Evolutionary conservation across 2,797 vertebrate genomes (phyloP).

Genomic region (Rallus crepitans): DNA sequence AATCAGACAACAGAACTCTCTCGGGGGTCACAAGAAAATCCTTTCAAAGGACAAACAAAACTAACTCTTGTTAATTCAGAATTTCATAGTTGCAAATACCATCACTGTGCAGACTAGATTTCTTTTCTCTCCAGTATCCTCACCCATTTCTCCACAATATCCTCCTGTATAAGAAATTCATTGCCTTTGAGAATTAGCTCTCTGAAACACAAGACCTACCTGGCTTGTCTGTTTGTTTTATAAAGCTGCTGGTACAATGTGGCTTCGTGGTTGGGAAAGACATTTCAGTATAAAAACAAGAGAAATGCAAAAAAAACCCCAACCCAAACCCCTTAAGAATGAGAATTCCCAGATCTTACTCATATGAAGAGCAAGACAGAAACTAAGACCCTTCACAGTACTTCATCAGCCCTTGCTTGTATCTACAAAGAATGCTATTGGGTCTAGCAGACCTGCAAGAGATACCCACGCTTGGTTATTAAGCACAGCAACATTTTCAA

Average conservation of each 20-base stretch:
- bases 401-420: background rate
- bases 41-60: constrained; percentile 66
- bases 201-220: background rate
- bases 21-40: constrained; percentile 59
- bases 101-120: background rate
- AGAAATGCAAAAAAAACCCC: background rate
- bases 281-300: background rate
- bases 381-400: background rate
- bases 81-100: constrained; percentile 32
- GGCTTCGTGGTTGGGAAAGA: fast-evolving
- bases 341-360: background rate
- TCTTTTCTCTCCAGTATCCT: background rate
- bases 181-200: background rate
- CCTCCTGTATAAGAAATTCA: background rate
- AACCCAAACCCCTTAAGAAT: background rate
- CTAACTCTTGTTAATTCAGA: constrained; percentile 68
- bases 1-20: constrained; percentile 60
- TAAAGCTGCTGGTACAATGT: background rate
- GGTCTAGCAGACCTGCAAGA: background rate
- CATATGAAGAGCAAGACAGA: background rate
- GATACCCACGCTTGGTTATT: background rate
- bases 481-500: background rate
- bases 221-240: background rate
- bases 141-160: background rate
- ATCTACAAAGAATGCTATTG: background rate